Evolutionary conservation across 2,888 invertebrate species (phyloP).

Genomic region (Muschampia plurimacula): DNA sequence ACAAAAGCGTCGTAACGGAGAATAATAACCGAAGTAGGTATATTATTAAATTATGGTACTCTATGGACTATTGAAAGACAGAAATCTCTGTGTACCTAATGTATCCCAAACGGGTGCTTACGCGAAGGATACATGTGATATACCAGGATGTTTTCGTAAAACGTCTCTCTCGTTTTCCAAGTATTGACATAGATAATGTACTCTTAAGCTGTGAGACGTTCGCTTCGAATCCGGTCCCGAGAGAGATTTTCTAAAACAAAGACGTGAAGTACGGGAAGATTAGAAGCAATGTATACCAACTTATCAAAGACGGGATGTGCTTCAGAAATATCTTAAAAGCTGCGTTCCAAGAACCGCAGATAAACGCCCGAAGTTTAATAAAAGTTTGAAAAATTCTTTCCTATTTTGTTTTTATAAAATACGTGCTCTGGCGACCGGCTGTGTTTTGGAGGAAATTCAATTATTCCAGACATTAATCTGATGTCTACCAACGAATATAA

Average conservation of each 20-base stretch:
- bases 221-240: slow-evolving; percentile 53
- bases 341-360: slow-evolving; percentile 29
- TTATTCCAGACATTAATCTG: slow-evolving; percentile 5
- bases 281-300: slow-evolving; percentile 66
- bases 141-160: slow-evolving; percentile 78
- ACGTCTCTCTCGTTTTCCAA: slow-evolving; percentile 68
- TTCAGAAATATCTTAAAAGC: slow-evolving; percentile 58
- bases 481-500: slow-evolving; percentile 3
- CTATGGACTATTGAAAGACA: slow-evolving; percentile 55
- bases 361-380: slow-evolving; percentile 41
- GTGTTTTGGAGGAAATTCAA: slow-evolving; percentile 11
- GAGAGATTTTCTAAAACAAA: slow-evolving; percentile 75
- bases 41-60: slow-evolving; percentile 44
- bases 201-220: slow-evolving; percentile 45
- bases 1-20: slow-evolving; percentile 41
- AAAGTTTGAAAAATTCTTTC: slow-evolving; percentile 16
- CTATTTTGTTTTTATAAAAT: slow-evolving; percentile 14
- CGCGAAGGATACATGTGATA: slow-evolving; percentile 77
- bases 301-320: slow-evolving; percentile 58
- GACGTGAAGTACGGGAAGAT: slow-evolving; percentile 66
- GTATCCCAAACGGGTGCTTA: slow-evolving; percentile 74
- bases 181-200: slow-evolving; percentile 82
- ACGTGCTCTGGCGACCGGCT: neutral
- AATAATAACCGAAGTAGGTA: slow-evolving; percentile 39
- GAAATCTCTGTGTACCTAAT: slow-evolving; percentile 69